Conservation (phyloP, 1,140 invertebrate genomes). For the Pachypeltis micranthus region DNA sequence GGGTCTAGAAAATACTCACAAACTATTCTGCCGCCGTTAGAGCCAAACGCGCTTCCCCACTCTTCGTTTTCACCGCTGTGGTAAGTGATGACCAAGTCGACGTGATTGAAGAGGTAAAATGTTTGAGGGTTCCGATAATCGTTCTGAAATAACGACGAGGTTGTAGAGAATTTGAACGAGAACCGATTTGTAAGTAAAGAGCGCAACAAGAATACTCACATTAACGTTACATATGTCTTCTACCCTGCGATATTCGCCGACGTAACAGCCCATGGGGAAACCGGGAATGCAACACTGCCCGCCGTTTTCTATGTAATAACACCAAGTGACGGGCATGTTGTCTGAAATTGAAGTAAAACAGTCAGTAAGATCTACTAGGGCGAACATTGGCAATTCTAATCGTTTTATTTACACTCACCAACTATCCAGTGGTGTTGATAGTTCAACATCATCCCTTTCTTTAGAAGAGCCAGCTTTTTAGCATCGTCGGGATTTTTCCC, state of each 20-base stretch:
- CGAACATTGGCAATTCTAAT: too few species aligned
- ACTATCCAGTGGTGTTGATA: constrained; percentile 99
- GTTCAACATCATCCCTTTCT: constrained; percentile 88
- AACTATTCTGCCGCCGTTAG: constrained; percentile 81
- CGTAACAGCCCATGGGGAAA: constrained; percentile 96
- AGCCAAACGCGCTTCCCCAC: constrained; percentile 62
- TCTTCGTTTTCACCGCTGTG: constrained; percentile 76
- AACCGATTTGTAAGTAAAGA: not conserved
- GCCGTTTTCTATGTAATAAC: constrained; percentile 67
- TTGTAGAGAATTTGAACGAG: not conserved
- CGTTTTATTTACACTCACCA: constrained; percentile 42
- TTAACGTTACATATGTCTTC: constrained; percentile 52
- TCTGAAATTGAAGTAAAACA: constrained; percentile 39
- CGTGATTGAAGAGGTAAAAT: constrained; percentile 94
- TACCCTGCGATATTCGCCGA: constrained; percentile 41
- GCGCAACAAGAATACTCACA: too few species aligned
- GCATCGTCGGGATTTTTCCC: constrained; percentile 47
- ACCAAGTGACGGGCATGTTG: constrained; percentile 97
- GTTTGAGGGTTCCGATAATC: constrained; percentile 37
- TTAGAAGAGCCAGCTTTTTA: constrained; percentile 64
- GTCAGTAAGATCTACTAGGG: constrained; percentile 4
- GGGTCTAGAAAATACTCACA: constrained; percentile 36
- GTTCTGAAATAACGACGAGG: constrained; percentile 8
- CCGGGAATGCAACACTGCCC: constrained; percentile 82
- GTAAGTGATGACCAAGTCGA: constrained; percentile 85